These are phyloP conservation scores for Crambe crambe DNA, from an alignment of 37 sponge, comb jelly and placozoan species.

Conservation along the genomic window DNA sequence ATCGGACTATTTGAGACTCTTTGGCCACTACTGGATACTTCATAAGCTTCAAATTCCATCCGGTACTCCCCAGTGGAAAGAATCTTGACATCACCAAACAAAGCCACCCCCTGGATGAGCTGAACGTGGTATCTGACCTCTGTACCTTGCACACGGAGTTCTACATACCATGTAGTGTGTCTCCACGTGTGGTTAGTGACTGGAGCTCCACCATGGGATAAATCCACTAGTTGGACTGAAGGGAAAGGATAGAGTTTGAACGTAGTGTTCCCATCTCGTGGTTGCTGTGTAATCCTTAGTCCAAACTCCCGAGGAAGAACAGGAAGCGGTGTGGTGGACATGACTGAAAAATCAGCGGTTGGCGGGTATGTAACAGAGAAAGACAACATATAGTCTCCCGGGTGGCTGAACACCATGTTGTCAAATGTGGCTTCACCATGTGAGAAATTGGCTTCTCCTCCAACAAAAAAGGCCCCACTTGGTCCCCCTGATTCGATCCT, in stretches of 20 bases:
- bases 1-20: not conserved
- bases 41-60: constrained; percentile 17
- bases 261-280: constrained; percentile 38
- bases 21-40: constrained; percentile 13
- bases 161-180: constrained; percentile 63
- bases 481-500: constrained; percentile 15
- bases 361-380: constrained; percentile 65
- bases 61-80: constrained; percentile 17
- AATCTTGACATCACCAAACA: constrained; percentile 26
- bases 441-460: constrained; percentile 30
- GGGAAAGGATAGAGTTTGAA: constrained; percentile 44
- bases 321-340: not conserved
- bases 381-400: constrained; percentile 47
- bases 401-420: constrained; percentile 52
- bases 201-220: not conserved
- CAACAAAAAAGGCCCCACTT: not conserved
- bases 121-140: not conserved
- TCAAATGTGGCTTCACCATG: constrained; percentile 70
- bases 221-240: constrained; percentile 47
- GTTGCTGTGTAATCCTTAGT: constrained; percentile 28
- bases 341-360: constrained; percentile 34
- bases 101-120: constrained; percentile 30
- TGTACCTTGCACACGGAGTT: not conserved
- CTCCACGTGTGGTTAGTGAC: constrained; percentile 69
- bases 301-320: constrained; percentile 16